These are phyloP conservation scores for Lithobius niger DNA, from an alignment of 1,140 invertebrate species.

Conservation along the genomic window DNA sequence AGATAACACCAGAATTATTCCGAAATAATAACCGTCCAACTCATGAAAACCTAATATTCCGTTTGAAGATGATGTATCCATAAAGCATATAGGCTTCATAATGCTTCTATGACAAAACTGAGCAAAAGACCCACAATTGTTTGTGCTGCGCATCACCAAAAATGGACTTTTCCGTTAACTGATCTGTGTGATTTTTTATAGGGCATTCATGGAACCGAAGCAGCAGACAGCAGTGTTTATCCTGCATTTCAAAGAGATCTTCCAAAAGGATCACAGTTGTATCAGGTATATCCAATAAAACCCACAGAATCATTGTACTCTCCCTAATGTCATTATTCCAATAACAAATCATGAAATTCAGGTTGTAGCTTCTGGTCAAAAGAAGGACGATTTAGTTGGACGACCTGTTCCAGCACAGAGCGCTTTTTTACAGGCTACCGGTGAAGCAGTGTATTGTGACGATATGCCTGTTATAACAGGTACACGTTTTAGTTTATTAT, in stretches of 20 bases:
- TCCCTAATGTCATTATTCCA: background rate
- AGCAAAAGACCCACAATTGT: no score
- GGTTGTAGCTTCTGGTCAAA: slow-evolving; percentile 40
- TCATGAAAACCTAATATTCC: no score
- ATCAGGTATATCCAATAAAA: slow-evolving; percentile 57
- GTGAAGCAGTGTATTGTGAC: slow-evolving; percentile 83
- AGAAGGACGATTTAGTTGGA: slow-evolving; percentile 55
- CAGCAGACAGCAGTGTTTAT: slow-evolving; percentile 32
- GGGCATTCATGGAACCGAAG: no score
- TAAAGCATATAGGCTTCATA: no score
- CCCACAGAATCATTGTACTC: no score
- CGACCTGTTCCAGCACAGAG: slow-evolving; percentile 65
- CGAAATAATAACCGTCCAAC: no score
- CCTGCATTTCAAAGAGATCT: slow-evolving; percentile 46
- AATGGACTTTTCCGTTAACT: slow-evolving; percentile 7
- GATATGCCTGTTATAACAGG: slow-evolving; percentile 57
- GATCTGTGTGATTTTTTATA: slow-evolving; percentile 9
- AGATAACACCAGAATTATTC: no score
- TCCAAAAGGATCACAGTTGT: slow-evolving; percentile 64
- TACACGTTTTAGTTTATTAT: background rate
- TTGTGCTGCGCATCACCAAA: no score
- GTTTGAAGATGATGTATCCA: no score
- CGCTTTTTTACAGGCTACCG: slow-evolving; percentile 74
- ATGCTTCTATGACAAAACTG: no score
- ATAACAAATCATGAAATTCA: slow-evolving; percentile 9